These are phyloP conservation scores for Drosophila neocordata DNA, from an alignment of 1,140 invertebrate species.

Conservation along the genomic window DNA sequence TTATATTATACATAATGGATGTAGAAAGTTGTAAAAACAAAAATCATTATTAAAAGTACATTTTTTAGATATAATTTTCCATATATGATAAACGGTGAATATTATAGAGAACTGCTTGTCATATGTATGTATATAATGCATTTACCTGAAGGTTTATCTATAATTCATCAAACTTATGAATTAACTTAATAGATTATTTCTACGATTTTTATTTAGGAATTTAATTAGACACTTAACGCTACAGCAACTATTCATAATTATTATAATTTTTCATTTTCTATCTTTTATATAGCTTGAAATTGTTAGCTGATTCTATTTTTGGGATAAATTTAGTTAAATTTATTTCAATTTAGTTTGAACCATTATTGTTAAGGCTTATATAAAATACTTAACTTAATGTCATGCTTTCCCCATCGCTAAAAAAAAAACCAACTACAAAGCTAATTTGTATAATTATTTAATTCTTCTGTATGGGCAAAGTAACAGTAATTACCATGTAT, in stretches of 20 bases:
- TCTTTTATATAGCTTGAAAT: no score
- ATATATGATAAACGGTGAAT: no score
- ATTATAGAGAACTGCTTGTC: no score
- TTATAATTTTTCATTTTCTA: no score
- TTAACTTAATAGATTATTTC: no score
- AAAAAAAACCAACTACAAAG: constrained; percentile 7
- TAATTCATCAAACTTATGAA: no score
- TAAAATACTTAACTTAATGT: constrained; percentile 47
- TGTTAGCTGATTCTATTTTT: not conserved
- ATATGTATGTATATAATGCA: no score
- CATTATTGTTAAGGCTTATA: not conserved
- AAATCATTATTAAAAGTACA: not conserved
- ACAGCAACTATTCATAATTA: no score
- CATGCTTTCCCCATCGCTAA: not conserved
- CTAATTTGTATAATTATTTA: constrained; percentile 67
- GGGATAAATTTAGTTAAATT: not conserved
- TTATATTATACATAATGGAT: constrained; percentile 1
- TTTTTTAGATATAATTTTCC: not conserved
- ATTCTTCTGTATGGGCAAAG: constrained; percentile 41
- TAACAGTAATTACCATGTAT: constrained; percentile 44
- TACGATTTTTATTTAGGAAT: not conserved
- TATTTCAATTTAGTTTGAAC: not conserved
- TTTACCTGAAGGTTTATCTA: no score
- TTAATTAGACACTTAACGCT: no score
- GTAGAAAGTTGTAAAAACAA: constrained; percentile 21